Evolutionary conservation across 2,888 invertebrate species (phyloP), one percentile per base, ranked within the genome.

Genomic region (Notodonta dromedarius): DNA sequence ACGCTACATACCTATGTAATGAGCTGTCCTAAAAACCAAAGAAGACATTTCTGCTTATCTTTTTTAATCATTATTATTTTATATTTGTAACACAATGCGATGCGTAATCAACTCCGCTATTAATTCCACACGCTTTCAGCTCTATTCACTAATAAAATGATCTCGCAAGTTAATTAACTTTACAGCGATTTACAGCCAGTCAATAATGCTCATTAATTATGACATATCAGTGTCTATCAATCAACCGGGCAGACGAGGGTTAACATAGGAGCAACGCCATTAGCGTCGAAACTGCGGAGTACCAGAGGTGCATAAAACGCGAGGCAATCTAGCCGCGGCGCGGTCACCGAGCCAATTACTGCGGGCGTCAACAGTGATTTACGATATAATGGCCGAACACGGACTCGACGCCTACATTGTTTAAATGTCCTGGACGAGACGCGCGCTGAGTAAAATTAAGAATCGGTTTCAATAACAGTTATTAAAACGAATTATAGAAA

Each of bases 331-430:
- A 77, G 76, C 71, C 73, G 71, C 65, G 64, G 78, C 69, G 80
- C 74, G 77, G 82, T 75, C 74, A 70, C 71, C 78, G 77, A 77
- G 76, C 79, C 79, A 91, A 91, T 92, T 91, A 92, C 88, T 76
- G 86, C 77, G 79, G 35, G 74, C 88, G 90, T 90, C 91, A 89
- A 83, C 88, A 79, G 80, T 90, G 91, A 93, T 93, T 92, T 92
- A 92, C 89, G 88, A 87, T 84, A 85, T 90, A 91, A 91, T 89
- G 84, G 83, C 80, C 79, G 79, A 76, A 76, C 81, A 78, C 81
- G 80, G 71, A 72, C 73, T 61, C 71, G 67, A 84, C 86, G 88
- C 89, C 88, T 87, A 90, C 90, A 89, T 88, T 91, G 88, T 90
- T 88, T 86, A 83, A 89, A 89, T 85, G 85, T 80, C 81, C 82